Evolutionary conservation across 2,113 vertebrate genomes (phyloP).

Genomic region (Pedetes capensis): DNA sequence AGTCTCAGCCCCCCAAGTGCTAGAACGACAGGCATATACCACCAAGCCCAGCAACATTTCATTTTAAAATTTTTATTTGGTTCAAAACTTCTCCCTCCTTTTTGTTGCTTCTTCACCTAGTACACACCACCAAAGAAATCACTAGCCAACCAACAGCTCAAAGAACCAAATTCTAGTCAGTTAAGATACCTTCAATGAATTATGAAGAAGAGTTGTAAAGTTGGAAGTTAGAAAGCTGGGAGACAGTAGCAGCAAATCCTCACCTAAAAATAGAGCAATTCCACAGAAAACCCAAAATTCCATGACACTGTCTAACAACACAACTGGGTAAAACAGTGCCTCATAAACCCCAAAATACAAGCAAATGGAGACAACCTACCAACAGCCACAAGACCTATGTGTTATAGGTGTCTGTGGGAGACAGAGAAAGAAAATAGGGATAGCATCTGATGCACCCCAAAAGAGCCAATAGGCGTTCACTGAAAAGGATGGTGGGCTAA

Average conservation of each 20-base stretch:
- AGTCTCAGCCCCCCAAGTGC: no score
- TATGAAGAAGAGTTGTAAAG: not conserved
- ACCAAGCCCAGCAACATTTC: not conserved
- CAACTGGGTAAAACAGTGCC: not conserved
- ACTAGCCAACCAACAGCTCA: not conserved
- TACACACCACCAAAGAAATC: not conserved
- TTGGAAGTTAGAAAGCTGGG: not conserved
- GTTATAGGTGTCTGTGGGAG: not conserved
- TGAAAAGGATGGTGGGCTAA: not conserved
- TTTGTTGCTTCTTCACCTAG: no score
- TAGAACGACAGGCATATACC: no score
- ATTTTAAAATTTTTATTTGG: slow-evolving; percentile 38
- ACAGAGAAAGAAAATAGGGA: not conserved
- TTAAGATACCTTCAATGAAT: not conserved
- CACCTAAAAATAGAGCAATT: not conserved
- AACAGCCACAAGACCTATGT: not conserved
- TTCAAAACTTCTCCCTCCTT: not conserved
- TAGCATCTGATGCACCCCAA: not conserved
- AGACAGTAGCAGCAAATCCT: not conserved
- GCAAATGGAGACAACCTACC: not conserved
- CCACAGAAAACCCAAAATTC: not conserved
- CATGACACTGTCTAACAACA: not conserved
- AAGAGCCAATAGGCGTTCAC: not conserved
- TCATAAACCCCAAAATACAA: not conserved
- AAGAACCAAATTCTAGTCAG: not conserved